Evolutionary conservation across 2,888 invertebrate genomes (phyloP).

Genomic region (Carterocephalus palaemon): DNA sequence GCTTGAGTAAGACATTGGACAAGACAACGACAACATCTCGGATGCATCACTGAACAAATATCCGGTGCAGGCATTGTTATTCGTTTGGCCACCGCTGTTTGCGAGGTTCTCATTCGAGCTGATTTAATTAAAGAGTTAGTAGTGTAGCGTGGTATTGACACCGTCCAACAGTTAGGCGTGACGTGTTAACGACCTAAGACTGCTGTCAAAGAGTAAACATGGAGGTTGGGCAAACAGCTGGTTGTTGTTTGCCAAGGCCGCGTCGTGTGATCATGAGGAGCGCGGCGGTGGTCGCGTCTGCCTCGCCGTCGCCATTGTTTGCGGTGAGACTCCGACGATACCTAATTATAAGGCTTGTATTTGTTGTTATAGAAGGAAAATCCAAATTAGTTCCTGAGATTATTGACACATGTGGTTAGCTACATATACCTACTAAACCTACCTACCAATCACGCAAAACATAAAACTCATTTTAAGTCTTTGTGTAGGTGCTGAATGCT

Average conservation of each 20-base stretch:
- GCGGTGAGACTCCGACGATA: slow-evolving; percentile 28
- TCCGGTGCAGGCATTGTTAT: slow-evolving; percentile 42
- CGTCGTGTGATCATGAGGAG: slow-evolving; percentile 52
- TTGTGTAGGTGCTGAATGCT: too few species aligned
- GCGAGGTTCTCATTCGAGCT: slow-evolving; percentile 34
- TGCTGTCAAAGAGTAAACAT: slow-evolving; percentile 76
- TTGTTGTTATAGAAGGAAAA: too few species aligned
- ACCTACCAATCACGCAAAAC: too few species aligned
- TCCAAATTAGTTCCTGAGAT: too few species aligned
- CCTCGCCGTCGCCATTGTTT: slow-evolving; percentile 36
- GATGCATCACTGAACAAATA: slow-evolving; percentile 37
- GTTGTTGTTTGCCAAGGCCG: slow-evolving; percentile 52
- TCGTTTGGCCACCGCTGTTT: slow-evolving; percentile 35
- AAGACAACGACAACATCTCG: slow-evolving; percentile 14
- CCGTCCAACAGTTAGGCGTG: slow-evolving; percentile 61
- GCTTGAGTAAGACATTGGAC: background rate
- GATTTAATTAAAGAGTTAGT: slow-evolving; percentile 50
- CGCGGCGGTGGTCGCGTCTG: slow-evolving; percentile 53
- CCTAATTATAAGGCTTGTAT: too few species aligned
- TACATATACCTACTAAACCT: too few species aligned
- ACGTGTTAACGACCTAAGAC: slow-evolving; percentile 75
- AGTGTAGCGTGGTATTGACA: slow-evolving; percentile 34
- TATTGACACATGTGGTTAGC: too few species aligned
- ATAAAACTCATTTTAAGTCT: too few species aligned
- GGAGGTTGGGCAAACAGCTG: slow-evolving; percentile 53